These are phyloP conservation scores for Hyla sarda DNA, from an alignment of 2,113 vertebrate species.

Conservation along the genomic window DNA sequence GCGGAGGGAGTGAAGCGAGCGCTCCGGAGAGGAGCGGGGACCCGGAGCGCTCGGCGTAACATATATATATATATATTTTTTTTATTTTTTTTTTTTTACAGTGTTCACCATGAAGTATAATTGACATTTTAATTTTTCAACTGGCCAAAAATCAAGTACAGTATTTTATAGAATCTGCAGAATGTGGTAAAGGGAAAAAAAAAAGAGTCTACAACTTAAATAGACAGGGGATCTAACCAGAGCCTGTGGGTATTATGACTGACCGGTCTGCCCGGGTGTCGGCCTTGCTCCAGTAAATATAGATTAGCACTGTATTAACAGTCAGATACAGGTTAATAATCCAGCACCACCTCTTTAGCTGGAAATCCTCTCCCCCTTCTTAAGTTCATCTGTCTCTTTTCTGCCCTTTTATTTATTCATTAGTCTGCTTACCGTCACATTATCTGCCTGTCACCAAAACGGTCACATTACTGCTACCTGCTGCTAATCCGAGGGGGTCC, in stretches of 20 bases:
- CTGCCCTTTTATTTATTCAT: conserved; percentile 52
- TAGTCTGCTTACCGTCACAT: conserved; percentile 46
- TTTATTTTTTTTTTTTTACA: no score
- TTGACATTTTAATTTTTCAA: no score
- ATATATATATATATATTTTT: no score
- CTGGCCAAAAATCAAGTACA: no score
- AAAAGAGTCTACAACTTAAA: neutral
- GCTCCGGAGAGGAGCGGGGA: no score
- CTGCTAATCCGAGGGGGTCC: conserved; percentile 51
- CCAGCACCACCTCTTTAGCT: conserved; percentile 10
- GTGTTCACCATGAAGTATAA: no score
- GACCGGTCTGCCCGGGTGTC: neutral
- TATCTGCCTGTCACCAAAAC: conserved; percentile 52
- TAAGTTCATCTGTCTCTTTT: conserved; percentile 33
- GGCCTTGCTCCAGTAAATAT: neutral
- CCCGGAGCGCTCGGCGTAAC: no score
- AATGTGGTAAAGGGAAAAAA: no score
- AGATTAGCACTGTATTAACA: neutral
- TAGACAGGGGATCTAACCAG: no score
- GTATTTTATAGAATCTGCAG: no score
- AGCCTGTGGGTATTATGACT: neutral
- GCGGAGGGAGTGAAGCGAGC: no score
- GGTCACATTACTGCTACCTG: conserved; percentile 54
- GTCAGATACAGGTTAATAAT: conserved; percentile 34
- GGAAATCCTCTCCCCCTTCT: conserved; percentile 39